Evolutionary conservation across 1,140 invertebrate genomes (phyloP).

Genomic region (Procambarus clarkii): DNA sequence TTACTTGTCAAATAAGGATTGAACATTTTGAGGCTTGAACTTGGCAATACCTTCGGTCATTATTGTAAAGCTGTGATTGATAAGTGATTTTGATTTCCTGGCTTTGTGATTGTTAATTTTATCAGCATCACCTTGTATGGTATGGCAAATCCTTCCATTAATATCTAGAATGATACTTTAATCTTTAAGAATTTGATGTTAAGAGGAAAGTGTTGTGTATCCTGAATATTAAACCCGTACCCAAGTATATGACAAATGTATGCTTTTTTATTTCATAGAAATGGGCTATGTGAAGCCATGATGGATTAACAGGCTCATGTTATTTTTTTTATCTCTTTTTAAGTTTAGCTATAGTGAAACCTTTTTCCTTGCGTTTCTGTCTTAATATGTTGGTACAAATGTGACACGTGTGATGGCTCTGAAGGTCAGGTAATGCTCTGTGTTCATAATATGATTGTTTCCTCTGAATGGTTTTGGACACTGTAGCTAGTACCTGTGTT

Average conservation of each 20-base stretch:
- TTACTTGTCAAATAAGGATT: background rate
- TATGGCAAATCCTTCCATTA: conserved; percentile 3
- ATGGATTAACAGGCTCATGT: background rate
- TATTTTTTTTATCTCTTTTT: background rate
- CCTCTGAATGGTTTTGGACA: too few relatives aligned
- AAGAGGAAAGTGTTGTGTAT: background rate
- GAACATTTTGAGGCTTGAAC: background rate
- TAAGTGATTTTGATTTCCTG: background rate
- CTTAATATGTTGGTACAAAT: conserved; percentile 6
- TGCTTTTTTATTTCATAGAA: background rate
- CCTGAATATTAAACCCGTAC: background rate
- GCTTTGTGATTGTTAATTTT: background rate
- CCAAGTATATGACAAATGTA: background rate
- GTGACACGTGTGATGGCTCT: background rate
- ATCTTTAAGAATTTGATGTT: background rate
- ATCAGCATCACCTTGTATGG: background rate
- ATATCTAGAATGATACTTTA: background rate
- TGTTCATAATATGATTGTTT: background rate
- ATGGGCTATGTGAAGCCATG: background rate
- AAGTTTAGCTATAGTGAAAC: background rate
- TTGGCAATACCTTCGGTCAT: background rate
- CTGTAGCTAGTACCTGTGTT: background rate
- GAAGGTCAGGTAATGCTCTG: background rate
- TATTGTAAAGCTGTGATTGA: background rate
- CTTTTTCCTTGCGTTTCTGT: background rate